Conservation (phyloP, 1,140 invertebrate genomes). For the Anagrus nilaparvatae region DNA sequence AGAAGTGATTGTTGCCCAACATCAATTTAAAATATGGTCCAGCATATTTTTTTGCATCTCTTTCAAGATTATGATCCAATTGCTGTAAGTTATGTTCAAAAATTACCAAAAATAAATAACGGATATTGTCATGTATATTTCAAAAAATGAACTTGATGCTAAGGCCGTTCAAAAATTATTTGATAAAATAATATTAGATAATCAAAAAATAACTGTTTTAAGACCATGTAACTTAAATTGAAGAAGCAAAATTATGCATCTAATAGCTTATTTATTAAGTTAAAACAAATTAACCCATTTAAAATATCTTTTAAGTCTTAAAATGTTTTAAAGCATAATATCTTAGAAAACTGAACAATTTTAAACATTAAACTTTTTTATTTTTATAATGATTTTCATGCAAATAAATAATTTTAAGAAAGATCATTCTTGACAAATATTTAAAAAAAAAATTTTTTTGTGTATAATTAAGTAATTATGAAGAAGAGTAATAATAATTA, state of each 20-base stretch:
- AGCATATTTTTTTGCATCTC: conserved; percentile 27
- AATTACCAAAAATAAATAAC: conserved; percentile 7
- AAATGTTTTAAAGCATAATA: no score
- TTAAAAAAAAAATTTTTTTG: no score
- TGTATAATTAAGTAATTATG: no score
- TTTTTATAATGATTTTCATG: no score
- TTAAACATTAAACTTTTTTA: no score
- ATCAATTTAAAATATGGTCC: conserved; percentile 18
- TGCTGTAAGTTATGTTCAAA: conserved; percentile 20
- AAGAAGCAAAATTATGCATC: conserved; percentile 5
- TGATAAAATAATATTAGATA: conserved; percentile 20
- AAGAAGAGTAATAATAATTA: no score
- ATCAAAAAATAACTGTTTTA: conserved; percentile 22
- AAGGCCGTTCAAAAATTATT: conserved; percentile 18
- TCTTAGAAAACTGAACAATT: no score
- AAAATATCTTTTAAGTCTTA: no score
- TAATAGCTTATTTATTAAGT: no score
- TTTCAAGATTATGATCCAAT: conserved; percentile 29
- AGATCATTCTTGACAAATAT: no score
- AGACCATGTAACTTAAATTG: conserved; percentile 10
- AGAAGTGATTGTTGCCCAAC: conserved; percentile 32
- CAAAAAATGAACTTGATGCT: conserved; percentile 18
- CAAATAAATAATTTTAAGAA: no score
- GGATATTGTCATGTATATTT: conserved; percentile 33
- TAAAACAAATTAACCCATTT: no score